Base-by-base conservation (phyloP, 1,140 invertebrate genomes). In the Sinella curviseta region DNA sequence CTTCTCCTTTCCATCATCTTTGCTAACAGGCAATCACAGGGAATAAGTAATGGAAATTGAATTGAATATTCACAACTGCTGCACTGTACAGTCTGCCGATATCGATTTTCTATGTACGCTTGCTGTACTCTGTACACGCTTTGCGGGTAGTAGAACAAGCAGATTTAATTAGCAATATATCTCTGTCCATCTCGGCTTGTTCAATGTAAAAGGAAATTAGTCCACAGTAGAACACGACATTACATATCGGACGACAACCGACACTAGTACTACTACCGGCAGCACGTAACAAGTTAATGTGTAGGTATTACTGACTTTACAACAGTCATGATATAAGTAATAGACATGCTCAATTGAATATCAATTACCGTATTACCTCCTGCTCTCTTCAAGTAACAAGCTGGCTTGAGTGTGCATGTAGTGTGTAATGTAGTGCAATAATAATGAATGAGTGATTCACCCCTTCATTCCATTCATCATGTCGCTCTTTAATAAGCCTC, bases 281-380 rank as follows among this genome's bases (percentile, higher is more conserved):
- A n/a, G n/a, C n/a, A n/a, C n/a, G n/a, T 60, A 60, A 60, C 55
- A 60, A 60, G 55, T 60, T 60, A 60, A 60, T 60, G 55, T 60
- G 39, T 8, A 48, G 4, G n/a, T n/a, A n/a, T n/a, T n/a, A n/a
- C n/a, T n/a, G n/a, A n/a, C n/a, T n/a, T n/a, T n/a, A n/a, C 17
- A 48, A 48, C 20, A 48, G 20, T 48, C 39, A 20, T 48, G 39
- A 48, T 48, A n/a, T n/a, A n/a, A n/a, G n/a, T n/a, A n/a, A n/a
- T n/a, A 48, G 39, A 8, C 57, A 65, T 8, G 16, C 57, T 26
- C 26, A 65, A 65, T 65, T 65, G 57, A 26, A 26, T 65, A 65
- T 65, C 24, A 26, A 65, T 65, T 48, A 20, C n/a, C n/a, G n/a
- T n/a, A n/a, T n/a, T n/a, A n/a, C n/a, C n/a, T n/a, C n/a, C n/a